These are phyloP conservation scores for Danionella cerebrum DNA, from an alignment of 2,113 vertebrate species.

Conservation along the genomic window DNA sequence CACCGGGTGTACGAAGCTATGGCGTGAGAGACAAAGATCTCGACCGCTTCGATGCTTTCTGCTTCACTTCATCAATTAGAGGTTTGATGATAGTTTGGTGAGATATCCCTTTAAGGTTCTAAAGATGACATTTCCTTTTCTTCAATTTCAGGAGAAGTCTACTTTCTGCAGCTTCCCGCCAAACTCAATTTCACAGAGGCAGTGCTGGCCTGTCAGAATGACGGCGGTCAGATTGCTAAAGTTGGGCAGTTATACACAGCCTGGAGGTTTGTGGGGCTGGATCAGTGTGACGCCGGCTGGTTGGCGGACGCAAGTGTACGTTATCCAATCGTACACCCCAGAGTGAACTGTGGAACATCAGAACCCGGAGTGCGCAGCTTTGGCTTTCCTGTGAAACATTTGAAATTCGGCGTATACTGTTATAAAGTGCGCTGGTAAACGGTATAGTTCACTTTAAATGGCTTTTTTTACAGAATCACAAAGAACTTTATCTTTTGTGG, in stretches of 20 bases:
- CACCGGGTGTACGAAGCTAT: constrained; percentile 80
- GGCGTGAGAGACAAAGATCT: constrained; percentile 67
- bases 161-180: constrained; percentile 62
- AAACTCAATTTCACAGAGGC: constrained; percentile 77
- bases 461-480: too few species aligned
- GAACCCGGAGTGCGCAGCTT: constrained; percentile 80
- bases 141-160: constrained; percentile 68
- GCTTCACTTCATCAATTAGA: constrained; percentile 71
- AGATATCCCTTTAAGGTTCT: neutral
- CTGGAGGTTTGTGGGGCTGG: constrained; percentile 77
- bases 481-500: constrained; percentile 12
- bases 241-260: constrained; percentile 85
- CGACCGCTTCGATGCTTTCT: constrained; percentile 82
- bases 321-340: constrained; percentile 74
- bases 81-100: constrained; percentile 54
- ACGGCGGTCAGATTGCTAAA: constrained; percentile 66
- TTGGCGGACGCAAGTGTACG: constrained; percentile 81
- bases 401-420: constrained; percentile 79
- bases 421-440: constrained; percentile 55
- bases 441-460: neutral
- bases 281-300: constrained; percentile 84
- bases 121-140: too few species aligned
- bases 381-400: constrained; percentile 69
- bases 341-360: constrained; percentile 67
- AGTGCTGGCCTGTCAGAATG: constrained; percentile 64